phyloP scores from a whole-genome alignment of 2,888 invertebrate genomes.

The Acleris sparsana region DNA sequence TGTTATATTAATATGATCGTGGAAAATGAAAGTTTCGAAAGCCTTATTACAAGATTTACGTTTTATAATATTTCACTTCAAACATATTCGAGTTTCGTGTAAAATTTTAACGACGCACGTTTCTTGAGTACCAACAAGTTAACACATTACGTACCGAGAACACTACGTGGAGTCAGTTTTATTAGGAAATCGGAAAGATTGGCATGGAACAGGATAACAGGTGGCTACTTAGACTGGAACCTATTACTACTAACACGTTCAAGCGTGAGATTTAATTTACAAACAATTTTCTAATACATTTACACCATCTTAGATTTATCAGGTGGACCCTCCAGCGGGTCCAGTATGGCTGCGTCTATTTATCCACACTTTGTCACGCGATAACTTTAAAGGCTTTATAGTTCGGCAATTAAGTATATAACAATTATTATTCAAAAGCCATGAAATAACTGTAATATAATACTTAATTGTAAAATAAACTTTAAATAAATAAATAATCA shows the following conservation, averaged over 20 bases:
- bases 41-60: background rate
- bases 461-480: no score
- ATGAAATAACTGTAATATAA: no score
- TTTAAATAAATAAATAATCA: no score
- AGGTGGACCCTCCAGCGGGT: background rate
- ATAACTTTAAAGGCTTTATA: no score
- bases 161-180: no score
- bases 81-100: conserved; percentile 5
- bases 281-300: conserved; percentile 4
- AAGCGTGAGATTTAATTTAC: conserved; percentile 1
- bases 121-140: background rate
- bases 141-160: no score
- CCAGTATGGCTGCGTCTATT: no score
- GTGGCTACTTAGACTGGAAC: background rate
- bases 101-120: conserved; percentile 10
- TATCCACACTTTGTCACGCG: no score
- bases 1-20: background rate
- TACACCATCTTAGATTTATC: background rate
- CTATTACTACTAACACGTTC: conserved; percentile 1
- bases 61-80: background rate
- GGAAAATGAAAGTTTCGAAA: conserved; percentile 7
- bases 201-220: background rate
- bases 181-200: background rate
- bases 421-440: no score
- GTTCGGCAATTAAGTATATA: no score